Base-by-base conservation (phyloP, 2,797 vertebrate species). In the Sebastes cheni region DNA sequence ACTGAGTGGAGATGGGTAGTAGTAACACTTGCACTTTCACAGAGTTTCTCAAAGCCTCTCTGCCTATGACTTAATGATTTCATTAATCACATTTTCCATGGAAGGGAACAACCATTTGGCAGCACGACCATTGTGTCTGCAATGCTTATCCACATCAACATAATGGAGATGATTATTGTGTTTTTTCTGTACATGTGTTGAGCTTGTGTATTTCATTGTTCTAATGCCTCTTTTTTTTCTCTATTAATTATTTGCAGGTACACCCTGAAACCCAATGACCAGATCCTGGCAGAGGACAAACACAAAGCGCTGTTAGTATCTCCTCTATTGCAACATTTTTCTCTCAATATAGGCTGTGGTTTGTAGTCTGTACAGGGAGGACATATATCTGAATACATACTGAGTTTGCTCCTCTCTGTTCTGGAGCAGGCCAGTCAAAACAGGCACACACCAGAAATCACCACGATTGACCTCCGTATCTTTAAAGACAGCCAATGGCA, bases 231-330 rank as follows among this genome's bases (percentile, higher is more conserved):
- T 25, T 4, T 39, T 18, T 18, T 80, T 14, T 58, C 6, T 27
- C 32, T 13, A 0, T 36, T 52, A 20, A 81, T 80, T 72, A 42
- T 91, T 85, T 70, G 4, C 89, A 99, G 97, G 90, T 99, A 98
- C 78, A 92, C 95, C 34, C 94, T 98, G 94, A 98, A 98, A 93
- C 93, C 97, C 83, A 98, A 99, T 7, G 97, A 98, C 93, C 98
- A 99, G 92, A 99, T 99, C 90, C 93, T 99, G 95, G 99, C 99
- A 55, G 98, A 99, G 77, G 98, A 98, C 39, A 98, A 97, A 74
- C 99, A 99, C 93, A 99, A 99, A 96, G 97, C 95, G 79, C 88
- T 99, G 99, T 99, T 92, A 91, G 99, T 95, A 87, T 81, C 64
- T 80, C 22, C 16, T 12, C 14, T 55, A 6, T 85, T 73, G 12